Evolutionary conservation across 1,140 invertebrate genomes (phyloP), one percentile per base, ranked within the genome.

Genomic region (Trichonephila clavipes): DNA sequence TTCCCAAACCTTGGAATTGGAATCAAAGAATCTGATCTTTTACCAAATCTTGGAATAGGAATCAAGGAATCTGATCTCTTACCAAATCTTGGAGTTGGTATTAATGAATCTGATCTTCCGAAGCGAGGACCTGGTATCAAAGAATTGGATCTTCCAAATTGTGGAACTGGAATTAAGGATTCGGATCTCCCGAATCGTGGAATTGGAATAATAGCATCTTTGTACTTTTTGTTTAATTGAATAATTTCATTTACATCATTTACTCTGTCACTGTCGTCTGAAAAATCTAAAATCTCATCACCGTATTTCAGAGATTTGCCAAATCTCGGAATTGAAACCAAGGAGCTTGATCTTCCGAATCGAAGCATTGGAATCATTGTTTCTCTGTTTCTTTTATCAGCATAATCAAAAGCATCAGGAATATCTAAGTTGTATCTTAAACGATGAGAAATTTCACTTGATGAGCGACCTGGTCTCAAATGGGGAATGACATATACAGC

Each of bases 261-360:
- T 87, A 34, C 28, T 28, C 24, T 14, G 1, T 28, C 12, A 24
- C 16, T 18, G 14, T 61, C 24, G n/a, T 21, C 61, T 64, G 24
- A 18, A 4, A n/a, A n/a, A 58, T 24, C n/a, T 12, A 69, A 69
- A 69, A 14, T 51, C 0, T 12, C 8, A 24, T 69, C 66, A 10
- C 10, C 8, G 12, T 21, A 69, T 12, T 69, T 34, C 1, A 44
- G 7, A 34, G 61, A 88, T 66, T 28, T 88, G 6, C 86, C 86
- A 21, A 88, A 88, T 88, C 86, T 21, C 19, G 51, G 59, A 64
- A 24, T 64, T 10, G 61, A 28, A 21, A 88, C 64, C 86, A 88
- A 88, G 21, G 59, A 64, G 16, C 19, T 34, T 18, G 91, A 87
- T 51, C 83, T 64, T 58, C 91, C 91, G 34, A 34, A 87, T 19